Conservation (phyloP, 1,140 invertebrate species). For the Polyergus mexicanus region DNA sequence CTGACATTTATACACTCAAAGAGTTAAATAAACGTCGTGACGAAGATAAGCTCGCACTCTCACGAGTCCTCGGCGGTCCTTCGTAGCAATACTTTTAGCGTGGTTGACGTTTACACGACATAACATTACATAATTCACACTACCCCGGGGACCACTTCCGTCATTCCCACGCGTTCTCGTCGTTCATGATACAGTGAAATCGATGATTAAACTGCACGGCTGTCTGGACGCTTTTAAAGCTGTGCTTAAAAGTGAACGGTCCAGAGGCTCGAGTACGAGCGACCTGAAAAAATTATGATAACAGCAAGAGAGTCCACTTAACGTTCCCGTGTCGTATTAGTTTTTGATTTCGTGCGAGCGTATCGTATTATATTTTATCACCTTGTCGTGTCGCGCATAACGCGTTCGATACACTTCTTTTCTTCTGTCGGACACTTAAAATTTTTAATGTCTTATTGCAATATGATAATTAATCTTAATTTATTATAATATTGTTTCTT, state of each 20-base stretch:
- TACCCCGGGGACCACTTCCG: constrained; percentile 44
- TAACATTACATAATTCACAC: constrained; percentile 54
- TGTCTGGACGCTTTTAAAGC: constrained; percentile 29
- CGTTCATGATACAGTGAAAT: constrained; percentile 30
- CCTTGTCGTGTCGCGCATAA: background rate
- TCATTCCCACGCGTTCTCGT: constrained; percentile 50
- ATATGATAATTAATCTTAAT: background rate
- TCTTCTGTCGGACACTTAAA: background rate
- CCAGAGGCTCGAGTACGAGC: background rate
- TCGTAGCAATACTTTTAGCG: background rate
- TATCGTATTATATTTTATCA: constrained; percentile 37
- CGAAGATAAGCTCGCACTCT: constrained; percentile 40
- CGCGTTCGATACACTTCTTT: background rate
- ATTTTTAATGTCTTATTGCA: background rate
- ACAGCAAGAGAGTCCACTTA: constrained; percentile 35
- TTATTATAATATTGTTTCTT: background rate
- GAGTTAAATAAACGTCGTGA: constrained; percentile 45
- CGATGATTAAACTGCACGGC: constrained; percentile 20
- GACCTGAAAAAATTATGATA: constrained; percentile 33
- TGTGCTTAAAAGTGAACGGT: constrained; percentile 38
- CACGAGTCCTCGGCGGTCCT: background rate
- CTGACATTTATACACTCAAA: background rate
- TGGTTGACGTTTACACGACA: constrained; percentile 42
- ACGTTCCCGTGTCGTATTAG: background rate
- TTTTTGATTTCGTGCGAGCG: constrained; percentile 38